Evolutionary conservation across 2,797 vertebrate genomes (phyloP), one percentile per base, ranked within the genome.

Genomic region (Amazona finschi): DNA sequence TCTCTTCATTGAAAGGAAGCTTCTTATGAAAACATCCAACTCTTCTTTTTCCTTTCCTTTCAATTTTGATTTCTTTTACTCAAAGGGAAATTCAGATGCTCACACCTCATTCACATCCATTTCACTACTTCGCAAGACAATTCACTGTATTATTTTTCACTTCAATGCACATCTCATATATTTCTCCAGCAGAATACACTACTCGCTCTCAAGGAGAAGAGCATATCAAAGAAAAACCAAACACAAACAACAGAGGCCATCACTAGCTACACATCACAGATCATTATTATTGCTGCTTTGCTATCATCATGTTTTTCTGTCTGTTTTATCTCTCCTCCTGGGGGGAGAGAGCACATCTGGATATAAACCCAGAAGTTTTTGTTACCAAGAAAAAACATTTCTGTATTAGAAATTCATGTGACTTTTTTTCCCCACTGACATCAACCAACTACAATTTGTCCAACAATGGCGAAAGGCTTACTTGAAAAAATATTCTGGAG

Each of bases 61-160:
- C 69, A 84, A 6, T 81, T 76, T 88, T 84, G 57, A 6, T 11
- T 87, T 94, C 67, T 91, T 72, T 94, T 70, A 60, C 25, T 71
- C 17, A 65, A 90, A 22, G 58, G 75, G 60, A 75, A 84, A 84
- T 62, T 14, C 52, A 90, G 46, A 22, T 64, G 19, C 50, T 92
- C 36, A 15, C 19, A 73, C 50, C 25, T 78, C 65, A 71, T 96
- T 94, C 67, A 91, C 91, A 71, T 53, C 88, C 2, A 0, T 69
- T 87, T 94, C 77, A 79, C 39, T 85, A 44, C 72, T 93, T 93
- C 47, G 2, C 73, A 87, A 95, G 85, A 62, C 75, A 93, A 82
- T 94, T 95, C 36, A 73, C 25, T 76, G 33, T 79, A 74, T 89
- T 97, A 89, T 92, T 94, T 97, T 96, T 92, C 94, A 97, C 71